A percentile compares a stretch with the other conserved stretches of the same genome.
Conservation (phyloP, 2,113 vertebrate genomes). For the Felis chaus region DNA sequence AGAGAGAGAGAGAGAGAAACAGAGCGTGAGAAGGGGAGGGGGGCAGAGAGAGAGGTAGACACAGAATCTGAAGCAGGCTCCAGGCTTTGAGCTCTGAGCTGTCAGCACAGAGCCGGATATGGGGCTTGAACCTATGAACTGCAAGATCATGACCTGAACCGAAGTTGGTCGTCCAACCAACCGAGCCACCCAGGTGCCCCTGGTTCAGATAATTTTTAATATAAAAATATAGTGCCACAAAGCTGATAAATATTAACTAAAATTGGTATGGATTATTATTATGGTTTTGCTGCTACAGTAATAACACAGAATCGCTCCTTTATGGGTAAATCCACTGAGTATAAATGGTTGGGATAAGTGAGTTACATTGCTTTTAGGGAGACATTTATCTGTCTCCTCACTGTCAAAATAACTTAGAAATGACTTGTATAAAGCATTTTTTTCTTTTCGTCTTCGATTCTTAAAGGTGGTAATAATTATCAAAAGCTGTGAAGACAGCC, state of each 20-base stretch:
- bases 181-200: too few species aligned
- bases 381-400: not conserved
- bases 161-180: too few species aligned
- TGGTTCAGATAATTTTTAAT: constrained; percentile 33
- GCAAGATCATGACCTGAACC: too few species aligned
- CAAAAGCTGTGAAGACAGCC: not conserved
- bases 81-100: too few species aligned
- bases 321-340: constrained; percentile 24
- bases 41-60: too few species aligned
- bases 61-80: too few species aligned
- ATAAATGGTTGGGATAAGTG: not conserved
- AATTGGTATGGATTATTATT: constrained; percentile 1
- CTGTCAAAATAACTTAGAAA: not conserved
- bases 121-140: too few species aligned
- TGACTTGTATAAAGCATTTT: constrained; percentile 16
- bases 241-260: constrained; percentile 29
- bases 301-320: not conserved
- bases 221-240: constrained; percentile 17
- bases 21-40: too few species aligned
- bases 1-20: too few species aligned
- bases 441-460: constrained; percentile 22
- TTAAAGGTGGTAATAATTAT: constrained; percentile 27
- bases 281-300: constrained; percentile 29
- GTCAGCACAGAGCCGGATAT: too few species aligned
- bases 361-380: constrained; percentile 36